A percentile compares a stretch with the other conserved stretches of the same genome.
phyloP scores from a whole-genome alignment of 2,888 invertebrate genomes.

The Quadroppia sp. region DNA sequence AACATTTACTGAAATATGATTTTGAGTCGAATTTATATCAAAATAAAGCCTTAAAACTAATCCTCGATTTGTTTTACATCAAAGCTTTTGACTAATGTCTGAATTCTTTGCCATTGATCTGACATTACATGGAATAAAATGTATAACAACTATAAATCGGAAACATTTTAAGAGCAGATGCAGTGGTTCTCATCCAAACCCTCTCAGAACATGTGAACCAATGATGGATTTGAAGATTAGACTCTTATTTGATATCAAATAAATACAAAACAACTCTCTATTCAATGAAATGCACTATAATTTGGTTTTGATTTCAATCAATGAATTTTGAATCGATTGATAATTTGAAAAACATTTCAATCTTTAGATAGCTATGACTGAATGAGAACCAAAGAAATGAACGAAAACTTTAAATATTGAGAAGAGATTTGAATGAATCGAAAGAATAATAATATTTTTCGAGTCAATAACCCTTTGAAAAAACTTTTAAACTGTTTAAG shows the following conservation, averaged over 20 bases:
- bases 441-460: too few relatives aligned
- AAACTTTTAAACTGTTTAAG: too few relatives aligned
- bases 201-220: background rate
- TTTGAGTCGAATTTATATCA: too few relatives aligned
- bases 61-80: background rate
- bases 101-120: background rate
- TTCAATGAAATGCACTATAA: background rate
- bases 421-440: too few relatives aligned
- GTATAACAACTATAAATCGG: background rate
- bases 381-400: too few relatives aligned
- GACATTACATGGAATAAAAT: background rate
- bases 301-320: background rate
- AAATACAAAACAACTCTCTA: background rate
- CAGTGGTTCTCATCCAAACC: slow-evolving; percentile 5
- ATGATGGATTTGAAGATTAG: slow-evolving; percentile 16
- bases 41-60: background rate
- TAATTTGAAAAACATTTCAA: background rate
- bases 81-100: background rate
- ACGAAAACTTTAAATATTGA: too few relatives aligned
- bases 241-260: background rate
- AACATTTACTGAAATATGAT: background rate
- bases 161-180: background rate
- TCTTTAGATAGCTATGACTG: background rate
- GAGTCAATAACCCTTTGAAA: too few relatives aligned
- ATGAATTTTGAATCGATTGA: background rate